A percentile compares a stretch with the other conserved stretches of the same genome.
These are phyloP conservation scores for Nesoenas mayeri DNA, from an alignment of 2,113 vertebrate species.

Conservation along the genomic window DNA sequence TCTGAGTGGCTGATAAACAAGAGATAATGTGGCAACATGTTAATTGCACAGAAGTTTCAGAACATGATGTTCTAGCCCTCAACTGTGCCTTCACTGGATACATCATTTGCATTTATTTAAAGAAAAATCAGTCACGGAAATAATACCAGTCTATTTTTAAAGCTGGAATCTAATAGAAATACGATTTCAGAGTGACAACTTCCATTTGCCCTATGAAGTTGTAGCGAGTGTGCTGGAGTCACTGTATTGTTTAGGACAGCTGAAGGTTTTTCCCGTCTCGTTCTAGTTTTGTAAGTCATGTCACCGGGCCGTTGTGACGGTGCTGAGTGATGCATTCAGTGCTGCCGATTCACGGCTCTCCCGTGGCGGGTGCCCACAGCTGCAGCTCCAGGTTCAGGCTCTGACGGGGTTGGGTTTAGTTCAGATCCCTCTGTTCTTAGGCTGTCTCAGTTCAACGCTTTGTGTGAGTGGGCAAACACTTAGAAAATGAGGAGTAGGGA, in stretches of 20 bases:
- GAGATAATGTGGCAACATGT: constrained; percentile 12
- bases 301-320: rapidly evolving
- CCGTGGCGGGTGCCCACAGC: no score
- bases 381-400: background rate
- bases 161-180: constrained; percentile 33
- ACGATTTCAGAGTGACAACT: constrained; percentile 28
- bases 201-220: background rate
- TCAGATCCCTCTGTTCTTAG: background rate
- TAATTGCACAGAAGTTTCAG: background rate
- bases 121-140: constrained; percentile 17
- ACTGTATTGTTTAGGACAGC: background rate
- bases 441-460: background rate
- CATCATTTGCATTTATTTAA: constrained; percentile 44
- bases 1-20: background rate
- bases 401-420: background rate
- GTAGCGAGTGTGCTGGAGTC: background rate
- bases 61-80: background rate
- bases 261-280: background rate
- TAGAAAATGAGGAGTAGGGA: background rate
- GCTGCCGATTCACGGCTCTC: background rate
- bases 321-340: background rate
- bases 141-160: constrained; percentile 38
- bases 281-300: background rate
- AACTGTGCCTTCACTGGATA: background rate
- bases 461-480: background rate